Percentiles rank a stretch among this genome's conserved stretches.
These are phyloP conservation scores for Anoncus sp. DNA, from an alignment of 2,888 invertebrate species.

Conservation along the genomic window DNA sequence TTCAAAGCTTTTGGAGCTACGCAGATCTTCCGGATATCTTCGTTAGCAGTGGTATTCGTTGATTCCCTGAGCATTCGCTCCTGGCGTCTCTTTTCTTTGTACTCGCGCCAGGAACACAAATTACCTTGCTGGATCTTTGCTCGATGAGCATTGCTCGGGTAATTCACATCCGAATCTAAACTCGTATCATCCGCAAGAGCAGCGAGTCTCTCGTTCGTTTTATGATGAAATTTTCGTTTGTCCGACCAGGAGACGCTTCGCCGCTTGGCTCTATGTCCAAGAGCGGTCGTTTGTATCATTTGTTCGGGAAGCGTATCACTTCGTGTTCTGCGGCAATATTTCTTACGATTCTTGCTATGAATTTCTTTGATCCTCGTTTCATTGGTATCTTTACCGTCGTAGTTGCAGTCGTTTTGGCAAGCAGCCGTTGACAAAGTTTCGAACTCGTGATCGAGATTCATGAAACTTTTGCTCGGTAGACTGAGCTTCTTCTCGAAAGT, in stretches of 20 bases:
- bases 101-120: constrained; percentile 78
- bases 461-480: constrained; percentile 29
- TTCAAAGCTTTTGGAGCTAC: constrained; percentile 73
- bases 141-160: constrained; percentile 14
- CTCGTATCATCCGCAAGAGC: constrained; percentile 68
- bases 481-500: constrained; percentile 59
- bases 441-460: constrained; percentile 22
- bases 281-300: neutral
- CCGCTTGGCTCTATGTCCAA: constrained; percentile 42
- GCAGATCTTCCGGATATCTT: constrained; percentile 73
- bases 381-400: neutral
- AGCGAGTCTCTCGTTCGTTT: constrained; percentile 72
- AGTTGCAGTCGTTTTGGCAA: constrained; percentile 1
- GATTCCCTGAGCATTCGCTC: constrained; percentile 69
- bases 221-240: constrained; percentile 75
- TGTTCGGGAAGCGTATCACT: constrained; percentile 65
- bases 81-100: constrained; percentile 75
- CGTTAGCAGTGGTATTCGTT: constrained; percentile 66
- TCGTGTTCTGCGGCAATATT: constrained; percentile 55
- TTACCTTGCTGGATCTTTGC: constrained; percentile 71
- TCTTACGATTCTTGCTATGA: neutral
- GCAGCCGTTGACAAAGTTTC: neutral
- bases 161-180: constrained; percentile 69
- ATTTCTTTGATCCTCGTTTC: neutral
- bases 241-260: constrained; percentile 67